Conservation (phyloP, 2,888 invertebrate genomes). For the Oscheius sp. region DNA sequence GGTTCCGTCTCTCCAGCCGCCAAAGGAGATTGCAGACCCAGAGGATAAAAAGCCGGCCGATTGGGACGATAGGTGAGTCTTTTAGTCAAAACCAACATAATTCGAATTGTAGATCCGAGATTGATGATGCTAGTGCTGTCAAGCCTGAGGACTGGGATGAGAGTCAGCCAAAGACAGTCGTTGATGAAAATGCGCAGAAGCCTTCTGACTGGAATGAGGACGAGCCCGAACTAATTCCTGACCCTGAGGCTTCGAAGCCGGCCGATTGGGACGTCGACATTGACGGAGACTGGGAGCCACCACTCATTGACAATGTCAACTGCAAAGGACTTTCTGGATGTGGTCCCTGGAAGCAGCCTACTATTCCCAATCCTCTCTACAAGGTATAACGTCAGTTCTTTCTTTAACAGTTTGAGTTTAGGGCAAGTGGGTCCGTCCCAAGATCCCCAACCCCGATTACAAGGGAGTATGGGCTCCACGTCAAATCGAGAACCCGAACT, state of each 20-base stretch:
- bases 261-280: slow-evolving; percentile 97
- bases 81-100: slow-evolving; percentile 83
- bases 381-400: slow-evolving; percentile 72
- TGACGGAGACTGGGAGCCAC: slow-evolving; percentile 98
- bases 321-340: slow-evolving; percentile 83
- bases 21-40: slow-evolving; percentile 92
- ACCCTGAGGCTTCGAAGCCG: slow-evolving; percentile 88
- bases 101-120: slow-evolving; percentile 41
- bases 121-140: slow-evolving; percentile 76
- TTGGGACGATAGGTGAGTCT: slow-evolving; percentile 93
- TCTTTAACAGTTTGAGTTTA: slow-evolving; percentile 70
- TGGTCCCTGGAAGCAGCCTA: slow-evolving; percentile 85
- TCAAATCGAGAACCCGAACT: slow-evolving; percentile 90
- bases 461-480: slow-evolving; percentile 79
- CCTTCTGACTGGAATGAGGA: slow-evolving; percentile 80
- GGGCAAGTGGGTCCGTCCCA: slow-evolving; percentile 90
- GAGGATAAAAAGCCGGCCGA: slow-evolving; percentile 85
- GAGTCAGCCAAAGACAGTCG: slow-evolving; percentile 88
- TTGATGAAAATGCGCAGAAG: slow-evolving; percentile 73
- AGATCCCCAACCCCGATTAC: slow-evolving; percentile 77
- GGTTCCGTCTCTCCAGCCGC: slow-evolving; percentile 90
- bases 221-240: slow-evolving; percentile 86
- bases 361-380: slow-evolving; percentile 77
- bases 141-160: slow-evolving; percentile 92
- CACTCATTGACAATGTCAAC: slow-evolving; percentile 74